Conservation (phyloP, 2,888 invertebrate species). For the Rhimphoctona megacephalus region DNA sequence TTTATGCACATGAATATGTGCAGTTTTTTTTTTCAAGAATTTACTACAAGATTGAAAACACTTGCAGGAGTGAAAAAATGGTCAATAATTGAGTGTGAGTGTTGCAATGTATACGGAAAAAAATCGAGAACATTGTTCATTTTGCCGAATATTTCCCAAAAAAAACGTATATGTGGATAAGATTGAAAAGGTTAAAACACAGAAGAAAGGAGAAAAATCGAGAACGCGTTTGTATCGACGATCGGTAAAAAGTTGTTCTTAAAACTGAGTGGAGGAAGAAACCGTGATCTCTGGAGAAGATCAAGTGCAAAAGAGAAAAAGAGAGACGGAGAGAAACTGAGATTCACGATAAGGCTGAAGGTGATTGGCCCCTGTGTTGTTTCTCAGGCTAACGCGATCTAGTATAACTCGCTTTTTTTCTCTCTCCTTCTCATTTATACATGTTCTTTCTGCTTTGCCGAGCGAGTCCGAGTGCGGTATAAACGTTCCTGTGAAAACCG, state of each 20-base stretch:
- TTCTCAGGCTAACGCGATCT: constrained; percentile 25
- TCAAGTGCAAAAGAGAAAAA: neutral
- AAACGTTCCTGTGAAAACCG: constrained; percentile 52
- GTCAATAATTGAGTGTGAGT: too few relatives aligned
- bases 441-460: constrained; percentile 64
- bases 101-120: neutral
- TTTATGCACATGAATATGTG: too few relatives aligned
- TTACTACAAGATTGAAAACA: too few relatives aligned
- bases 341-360: constrained; percentile 54
- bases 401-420: constrained; percentile 35
- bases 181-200: neutral
- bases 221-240: constrained; percentile 43
- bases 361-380: constrained; percentile 57
- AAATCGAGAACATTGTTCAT: neutral
- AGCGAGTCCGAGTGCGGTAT: constrained; percentile 63
- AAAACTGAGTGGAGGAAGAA: constrained; percentile 27
- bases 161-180: constrained; percentile 6
- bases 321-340: constrained; percentile 9
- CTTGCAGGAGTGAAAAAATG: too few relatives aligned
- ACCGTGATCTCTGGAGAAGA: constrained; percentile 29
- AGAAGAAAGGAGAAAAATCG: neutral
- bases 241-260: constrained; percentile 58
- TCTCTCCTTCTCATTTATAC: constrained; percentile 29
- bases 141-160: neutral
- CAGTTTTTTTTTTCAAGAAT: neutral